These are phyloP conservation scores for Sceliomorpha sp. DNA, from an alignment of 2,888 invertebrate species.

Conservation along the genomic window DNA sequence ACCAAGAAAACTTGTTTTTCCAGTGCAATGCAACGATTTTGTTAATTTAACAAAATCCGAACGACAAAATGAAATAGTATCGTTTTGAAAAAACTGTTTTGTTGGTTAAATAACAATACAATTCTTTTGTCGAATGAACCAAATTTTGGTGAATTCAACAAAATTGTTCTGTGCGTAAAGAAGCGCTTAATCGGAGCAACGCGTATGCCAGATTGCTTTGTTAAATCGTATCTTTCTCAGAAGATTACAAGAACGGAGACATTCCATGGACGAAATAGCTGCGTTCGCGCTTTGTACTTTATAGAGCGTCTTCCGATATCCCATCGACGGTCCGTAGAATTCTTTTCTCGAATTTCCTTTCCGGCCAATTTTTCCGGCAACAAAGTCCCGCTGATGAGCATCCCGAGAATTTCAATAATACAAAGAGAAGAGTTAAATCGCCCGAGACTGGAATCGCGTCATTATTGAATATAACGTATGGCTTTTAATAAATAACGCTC, in stretches of 20 bases:
- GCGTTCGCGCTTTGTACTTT: conserved; percentile 23
- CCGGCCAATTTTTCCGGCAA: conserved; percentile 27
- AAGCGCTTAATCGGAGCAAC: conserved; percentile 29
- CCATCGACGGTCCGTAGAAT: conserved; percentile 27
- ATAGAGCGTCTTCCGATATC: conserved; percentile 24
- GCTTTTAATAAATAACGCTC: conserved; percentile 28
- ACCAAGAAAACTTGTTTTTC: too few relatives aligned
- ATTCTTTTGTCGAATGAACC: too few relatives aligned
- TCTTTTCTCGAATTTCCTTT: conserved; percentile 31
- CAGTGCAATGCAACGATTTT: too few relatives aligned
- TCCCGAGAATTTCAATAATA: conserved; percentile 32
- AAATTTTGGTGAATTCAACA: too few relatives aligned
- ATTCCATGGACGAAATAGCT: conserved; percentile 21
- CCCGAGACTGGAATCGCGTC: conserved; percentile 7
- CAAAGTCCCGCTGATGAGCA: conserved; percentile 30
- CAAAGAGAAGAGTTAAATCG: conserved; percentile 24
- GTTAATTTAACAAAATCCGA: too few relatives aligned
- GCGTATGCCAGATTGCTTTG: conserved; percentile 15
- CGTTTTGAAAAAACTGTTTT: too few relatives aligned
- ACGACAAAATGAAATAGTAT: conserved; percentile 16
- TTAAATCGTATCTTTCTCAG: conserved; percentile 19
- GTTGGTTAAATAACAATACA: too few relatives aligned
- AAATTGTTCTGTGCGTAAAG: too few relatives aligned
- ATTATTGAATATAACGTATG: conserved; percentile 26
- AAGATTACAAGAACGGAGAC: conserved; percentile 19